Percentiles rank a stretch among this genome's conserved stretches.
phyloP scores from a whole-genome alignment of 2,888 invertebrate genomes.

The Coremacera marginata region DNA sequence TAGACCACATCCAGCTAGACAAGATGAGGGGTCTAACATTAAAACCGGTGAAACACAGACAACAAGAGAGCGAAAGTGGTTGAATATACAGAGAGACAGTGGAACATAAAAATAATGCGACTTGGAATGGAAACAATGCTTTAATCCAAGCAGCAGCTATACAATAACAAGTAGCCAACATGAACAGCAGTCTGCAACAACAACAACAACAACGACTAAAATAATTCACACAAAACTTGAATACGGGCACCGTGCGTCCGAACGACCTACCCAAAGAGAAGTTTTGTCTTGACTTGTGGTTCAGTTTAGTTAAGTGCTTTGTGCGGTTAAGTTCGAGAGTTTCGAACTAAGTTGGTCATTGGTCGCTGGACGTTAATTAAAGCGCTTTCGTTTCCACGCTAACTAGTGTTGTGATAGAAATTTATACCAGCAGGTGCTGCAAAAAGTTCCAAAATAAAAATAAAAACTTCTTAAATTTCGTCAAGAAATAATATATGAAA shows the following conservation, averaged over 20 bases:
- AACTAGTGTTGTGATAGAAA: not conserved
- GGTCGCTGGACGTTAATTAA: not conserved
- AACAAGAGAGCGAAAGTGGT: constrained; percentile 22
- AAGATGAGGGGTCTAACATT: not conserved
- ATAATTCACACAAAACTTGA: not conserved
- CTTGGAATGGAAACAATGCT: constrained; percentile 2
- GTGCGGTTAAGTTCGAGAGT: constrained; percentile 26
- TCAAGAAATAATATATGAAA: not conserved
- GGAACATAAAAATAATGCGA: not conserved
- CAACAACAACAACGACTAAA: constrained; percentile 5
- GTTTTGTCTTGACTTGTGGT: constrained; percentile 22
- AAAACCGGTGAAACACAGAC: constrained; percentile 14
- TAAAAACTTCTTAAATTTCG: not conserved
- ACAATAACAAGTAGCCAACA: not conserved
- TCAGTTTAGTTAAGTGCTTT: constrained; percentile 33
- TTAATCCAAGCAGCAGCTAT: not conserved
- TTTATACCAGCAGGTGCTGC: not conserved
- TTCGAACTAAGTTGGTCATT: not conserved
- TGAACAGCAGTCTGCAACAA: not conserved
- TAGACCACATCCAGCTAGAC: not conserved
- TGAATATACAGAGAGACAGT: not conserved
- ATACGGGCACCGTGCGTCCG: not conserved
- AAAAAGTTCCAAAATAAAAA: not conserved
- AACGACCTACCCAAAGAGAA: constrained; percentile 2
- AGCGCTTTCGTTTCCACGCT: constrained; percentile 19